Conservation (phyloP, 2,888 invertebrate genomes). For the Myopa testacea region DNA sequence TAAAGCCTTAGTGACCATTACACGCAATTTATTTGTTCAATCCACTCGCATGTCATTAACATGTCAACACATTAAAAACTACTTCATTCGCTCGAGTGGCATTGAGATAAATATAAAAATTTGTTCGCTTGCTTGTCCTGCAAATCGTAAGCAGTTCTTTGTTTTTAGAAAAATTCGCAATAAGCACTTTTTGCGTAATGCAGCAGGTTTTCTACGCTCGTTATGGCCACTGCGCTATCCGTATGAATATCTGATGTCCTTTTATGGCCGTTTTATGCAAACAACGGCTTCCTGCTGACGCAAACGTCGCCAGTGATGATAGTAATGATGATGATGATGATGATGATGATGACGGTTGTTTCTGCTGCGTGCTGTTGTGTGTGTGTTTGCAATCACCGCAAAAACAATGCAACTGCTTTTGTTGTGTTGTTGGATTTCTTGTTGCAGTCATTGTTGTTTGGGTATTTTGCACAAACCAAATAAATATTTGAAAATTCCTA, state of each 20-base stretch:
- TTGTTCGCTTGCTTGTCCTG: constrained; percentile 1
- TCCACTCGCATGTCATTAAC: too few relatives aligned
- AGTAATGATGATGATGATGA: constrained; percentile 1
- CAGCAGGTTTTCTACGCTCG: not conserved
- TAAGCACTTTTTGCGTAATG: constrained; percentile 24
- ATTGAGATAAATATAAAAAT: constrained; percentile 15
- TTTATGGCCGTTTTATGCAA: constrained; percentile 40
- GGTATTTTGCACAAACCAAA: constrained; percentile 29
- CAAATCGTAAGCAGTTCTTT: constrained; percentile 24
- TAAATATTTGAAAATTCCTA: constrained; percentile 35
- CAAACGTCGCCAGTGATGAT: not conserved
- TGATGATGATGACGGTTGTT: not conserved
- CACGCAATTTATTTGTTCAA: too few relatives aligned
- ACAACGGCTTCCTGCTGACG: constrained; percentile 33
- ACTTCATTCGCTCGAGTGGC: not conserved
- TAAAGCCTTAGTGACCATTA: too few relatives aligned
- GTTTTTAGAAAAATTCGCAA: constrained; percentile 14
- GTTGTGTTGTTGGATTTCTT: constrained; percentile 18
- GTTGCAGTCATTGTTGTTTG: constrained; percentile 1
- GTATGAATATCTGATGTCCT: constrained; percentile 39
- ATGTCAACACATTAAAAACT: not conserved
- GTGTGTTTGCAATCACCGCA: constrained; percentile 28
- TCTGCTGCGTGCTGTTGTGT: too few relatives aligned
- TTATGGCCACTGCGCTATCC: constrained; percentile 12
- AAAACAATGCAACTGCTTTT: constrained; percentile 35